Evolutionary conservation across 2,797 vertebrate species (phyloP).

Genomic region (Danionella dracula): DNA sequence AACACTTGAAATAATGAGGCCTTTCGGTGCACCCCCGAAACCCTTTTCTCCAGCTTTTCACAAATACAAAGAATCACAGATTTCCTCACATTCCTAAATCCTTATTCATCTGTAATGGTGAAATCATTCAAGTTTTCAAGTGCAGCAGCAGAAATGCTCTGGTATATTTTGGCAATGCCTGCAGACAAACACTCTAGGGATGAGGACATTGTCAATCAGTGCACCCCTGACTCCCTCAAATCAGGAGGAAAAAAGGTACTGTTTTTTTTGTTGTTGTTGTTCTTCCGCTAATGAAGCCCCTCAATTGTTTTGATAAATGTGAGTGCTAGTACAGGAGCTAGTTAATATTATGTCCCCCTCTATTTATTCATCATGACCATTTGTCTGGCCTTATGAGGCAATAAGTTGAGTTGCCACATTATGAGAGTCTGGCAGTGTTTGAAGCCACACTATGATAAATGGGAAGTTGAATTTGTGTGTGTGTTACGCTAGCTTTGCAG

Average conservation of each 20-base stretch:
- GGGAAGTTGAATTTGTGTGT: slow-evolving; percentile 22
- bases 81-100: slow-evolving; percentile 40
- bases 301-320: slow-evolving; percentile 33
- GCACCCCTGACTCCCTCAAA: no score
- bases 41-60: slow-evolving; percentile 18
- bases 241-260: no score
- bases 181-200: slow-evolving; percentile 51
- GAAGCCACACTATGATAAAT: slow-evolving; percentile 4
- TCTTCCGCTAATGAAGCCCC: not conserved
- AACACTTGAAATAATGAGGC: slow-evolving; percentile 10
- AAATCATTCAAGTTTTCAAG: slow-evolving; percentile 60
- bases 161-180: slow-evolving; percentile 62
- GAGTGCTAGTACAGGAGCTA: not conserved
- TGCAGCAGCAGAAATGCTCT: slow-evolving; percentile 46
- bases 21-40: slow-evolving; percentile 16
- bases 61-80: slow-evolving; percentile 23
- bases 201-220: slow-evolving; percentile 38
- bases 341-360: not conserved
- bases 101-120: slow-evolving; percentile 60
- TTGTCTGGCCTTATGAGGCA: slow-evolving; percentile 29
- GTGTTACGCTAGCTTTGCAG: slow-evolving; percentile 32
- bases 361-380: slow-evolving; percentile 17
- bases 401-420: slow-evolving; percentile 36
- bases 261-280: no score
- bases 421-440: slow-evolving; percentile 1